Base-by-base conservation (phyloP, 92 coral and sea anemone species). In the Heliopora coerulea region DNA sequence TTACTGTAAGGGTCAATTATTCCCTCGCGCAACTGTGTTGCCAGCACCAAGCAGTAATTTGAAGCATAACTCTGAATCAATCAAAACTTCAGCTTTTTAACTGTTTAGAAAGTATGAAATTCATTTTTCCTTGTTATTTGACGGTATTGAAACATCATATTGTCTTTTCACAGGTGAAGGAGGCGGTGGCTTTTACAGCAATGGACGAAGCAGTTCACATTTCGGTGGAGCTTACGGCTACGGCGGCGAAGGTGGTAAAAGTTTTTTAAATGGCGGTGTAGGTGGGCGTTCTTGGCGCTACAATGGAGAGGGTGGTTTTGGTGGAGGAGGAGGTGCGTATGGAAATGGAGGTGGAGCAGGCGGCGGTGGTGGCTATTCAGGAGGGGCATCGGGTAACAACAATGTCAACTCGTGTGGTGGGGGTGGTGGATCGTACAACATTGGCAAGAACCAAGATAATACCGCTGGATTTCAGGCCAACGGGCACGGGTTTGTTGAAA, bases 231-330 rank as follows among this genome's bases (percentile, higher is more conserved):
- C 80, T 37, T 30, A 25, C 54, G 80, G 80, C 13, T 9, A 17
- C 35, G 85, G 85, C 17, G 85, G 85, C 30, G 85, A 81, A 54
- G 85, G 85, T 0, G 85, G 85, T 8, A 73, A 56, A 35, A 80
- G 80, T 0, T 81, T 81, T 44, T 32, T 60, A 17, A 54, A 81
- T 27, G 85, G 85, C 42, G 85, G 85, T 20, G 73, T 41, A 8
- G 85, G 85, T 46, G 85, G 85, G 0, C 66, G 85, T 14, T 61
- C 85, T 2, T 57, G 18, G 1, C 8, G 0, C 0, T 18, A 73
- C 15, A 27, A 28, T 19, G 83, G 65, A 13, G 73, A 6, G 9
- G 87, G 87, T 18, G 87, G 87, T 1, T 79, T 74, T 37, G 87
- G 87, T 24, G 87, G 87, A 28, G 75, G 80, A 26, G 86, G 87